phyloP scores from a whole-genome alignment of 2,888 invertebrate genomes.

The Papilio protenor region DNA sequence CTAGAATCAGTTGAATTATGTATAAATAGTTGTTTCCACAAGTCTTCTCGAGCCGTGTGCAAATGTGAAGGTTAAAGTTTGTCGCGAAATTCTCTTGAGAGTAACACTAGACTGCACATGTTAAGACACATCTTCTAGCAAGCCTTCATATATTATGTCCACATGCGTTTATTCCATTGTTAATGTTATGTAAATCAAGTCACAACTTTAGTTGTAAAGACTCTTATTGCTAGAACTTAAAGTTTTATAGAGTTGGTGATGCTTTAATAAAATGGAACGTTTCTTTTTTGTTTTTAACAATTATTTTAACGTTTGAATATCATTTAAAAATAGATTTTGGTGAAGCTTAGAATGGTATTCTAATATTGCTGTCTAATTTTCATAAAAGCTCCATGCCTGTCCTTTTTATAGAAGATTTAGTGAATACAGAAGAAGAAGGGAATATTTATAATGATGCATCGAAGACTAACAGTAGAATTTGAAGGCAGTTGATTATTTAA shows the following conservation, averaged over 20 bases:
- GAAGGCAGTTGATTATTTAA: neutral
- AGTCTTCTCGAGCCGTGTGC: neutral
- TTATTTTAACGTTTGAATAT: too few species aligned
- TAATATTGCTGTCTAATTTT: neutral
- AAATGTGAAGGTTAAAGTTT: slow-evolving; percentile 17
- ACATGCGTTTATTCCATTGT: neutral
- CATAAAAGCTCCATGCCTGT: neutral
- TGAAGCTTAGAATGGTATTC: neutral
- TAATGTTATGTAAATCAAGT: neutral
- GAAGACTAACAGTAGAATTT: neutral
- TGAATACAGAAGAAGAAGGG: neutral
- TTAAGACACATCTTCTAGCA: slow-evolving; percentile 15
- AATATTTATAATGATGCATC: neutral
- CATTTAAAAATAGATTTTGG: too few species aligned
- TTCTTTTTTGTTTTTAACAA: neutral
- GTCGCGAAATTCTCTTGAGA: slow-evolving; percentile 8
- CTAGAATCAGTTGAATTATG: too few species aligned
- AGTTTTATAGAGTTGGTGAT: neutral
- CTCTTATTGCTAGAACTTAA: too few species aligned
- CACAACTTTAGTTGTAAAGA: neutral
- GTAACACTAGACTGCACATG: slow-evolving; percentile 15
- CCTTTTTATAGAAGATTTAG: neutral
- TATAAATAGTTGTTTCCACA: too few species aligned
- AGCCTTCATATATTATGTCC: neutral
- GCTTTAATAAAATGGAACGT: neutral